A percentile compares a stretch with the other conserved stretches of the same genome.
Conservation (phyloP, 2,113 vertebrate genomes). For the Petrocephalus microphthalmus region DNA sequence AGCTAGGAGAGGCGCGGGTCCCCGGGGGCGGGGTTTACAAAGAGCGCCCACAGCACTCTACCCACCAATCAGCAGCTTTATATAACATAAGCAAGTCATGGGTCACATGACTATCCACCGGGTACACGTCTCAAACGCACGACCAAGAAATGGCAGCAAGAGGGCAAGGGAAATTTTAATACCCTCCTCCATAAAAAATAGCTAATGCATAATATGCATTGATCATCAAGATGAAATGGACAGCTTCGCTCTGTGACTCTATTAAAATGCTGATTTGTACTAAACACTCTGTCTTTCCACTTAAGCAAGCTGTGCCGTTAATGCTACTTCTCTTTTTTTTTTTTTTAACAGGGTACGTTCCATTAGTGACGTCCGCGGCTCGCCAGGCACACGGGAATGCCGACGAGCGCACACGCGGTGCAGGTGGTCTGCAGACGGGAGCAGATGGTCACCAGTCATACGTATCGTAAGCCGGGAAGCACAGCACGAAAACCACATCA, state of each 20-base stretch:
- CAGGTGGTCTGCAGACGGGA: neutral
- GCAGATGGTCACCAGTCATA: neutral
- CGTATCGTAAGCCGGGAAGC: neutral
- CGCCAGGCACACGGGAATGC: neutral
- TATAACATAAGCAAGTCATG: neutral
- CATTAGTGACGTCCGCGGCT: neutral
- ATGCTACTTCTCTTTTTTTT: neutral
- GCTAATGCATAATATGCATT: neutral
- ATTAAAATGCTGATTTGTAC: conserved; percentile 1
- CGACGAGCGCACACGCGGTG: neutral
- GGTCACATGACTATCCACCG: neutral
- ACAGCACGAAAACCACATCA: neutral
- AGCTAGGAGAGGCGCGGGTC: neutral
- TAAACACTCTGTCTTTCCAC: neutral
- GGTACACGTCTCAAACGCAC: neutral
- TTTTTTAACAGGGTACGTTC: neutral
- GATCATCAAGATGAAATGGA: neutral
- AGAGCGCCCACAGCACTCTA: neutral
- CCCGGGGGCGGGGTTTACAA: neutral
- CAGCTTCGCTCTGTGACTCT: neutral
- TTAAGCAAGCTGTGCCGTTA: conserved; percentile 10
- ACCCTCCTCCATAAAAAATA: neutral
- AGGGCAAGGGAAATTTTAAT: neutral
- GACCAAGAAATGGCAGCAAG: neutral
- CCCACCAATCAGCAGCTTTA: neutral